A percentile compares a stretch with the other conserved stretches of the same genome.
These are phyloP conservation scores for Amaurobius ferox DNA, from an alignment of 2,888 invertebrate genomes.

Conservation along the genomic window DNA sequence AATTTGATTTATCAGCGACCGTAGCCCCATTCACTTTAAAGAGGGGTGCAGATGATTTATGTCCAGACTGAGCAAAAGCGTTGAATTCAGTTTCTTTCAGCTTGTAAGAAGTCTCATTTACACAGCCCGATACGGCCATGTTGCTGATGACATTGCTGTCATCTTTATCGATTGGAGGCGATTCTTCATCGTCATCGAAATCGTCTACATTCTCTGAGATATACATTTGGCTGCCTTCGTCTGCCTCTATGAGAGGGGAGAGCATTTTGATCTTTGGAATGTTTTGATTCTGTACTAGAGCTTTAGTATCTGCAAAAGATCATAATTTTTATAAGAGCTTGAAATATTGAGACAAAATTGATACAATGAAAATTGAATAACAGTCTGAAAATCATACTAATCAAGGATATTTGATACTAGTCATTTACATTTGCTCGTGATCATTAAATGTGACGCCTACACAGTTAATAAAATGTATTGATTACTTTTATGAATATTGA, in stretches of 20 bases:
- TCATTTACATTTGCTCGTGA: too few relatives aligned
- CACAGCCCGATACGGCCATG: conserved; percentile 21
- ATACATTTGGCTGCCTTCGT: conserved; percentile 54
- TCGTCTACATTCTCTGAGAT: conserved; percentile 57
- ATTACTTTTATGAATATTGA: too few relatives aligned
- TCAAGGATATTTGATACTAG: too few relatives aligned
- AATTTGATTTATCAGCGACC: conserved; percentile 17
- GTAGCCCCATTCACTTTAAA: conserved; percentile 51
- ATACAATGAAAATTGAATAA: too few relatives aligned
- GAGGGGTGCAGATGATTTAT: background rate
- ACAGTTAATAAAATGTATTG: too few relatives aligned
- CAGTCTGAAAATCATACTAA: too few relatives aligned
- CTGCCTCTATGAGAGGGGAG: conserved; percentile 46
- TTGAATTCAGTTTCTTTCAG: conserved; percentile 1
- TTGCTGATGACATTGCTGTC: conserved; percentile 71
- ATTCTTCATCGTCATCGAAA: conserved; percentile 88
- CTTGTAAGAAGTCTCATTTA: background rate
- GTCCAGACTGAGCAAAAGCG: too few relatives aligned
- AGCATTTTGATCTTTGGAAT: conserved; percentile 33
- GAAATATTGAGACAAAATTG: too few relatives aligned
- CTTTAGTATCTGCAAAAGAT: conserved; percentile 21
- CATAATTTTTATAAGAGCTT: too few relatives aligned
- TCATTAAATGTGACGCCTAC: too few relatives aligned
- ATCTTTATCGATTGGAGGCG: conserved; percentile 80
- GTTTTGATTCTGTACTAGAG: background rate